Evolutionary conservation across 2,888 invertebrate genomes (phyloP).

Genomic region (Harpalus rubripes): DNA sequence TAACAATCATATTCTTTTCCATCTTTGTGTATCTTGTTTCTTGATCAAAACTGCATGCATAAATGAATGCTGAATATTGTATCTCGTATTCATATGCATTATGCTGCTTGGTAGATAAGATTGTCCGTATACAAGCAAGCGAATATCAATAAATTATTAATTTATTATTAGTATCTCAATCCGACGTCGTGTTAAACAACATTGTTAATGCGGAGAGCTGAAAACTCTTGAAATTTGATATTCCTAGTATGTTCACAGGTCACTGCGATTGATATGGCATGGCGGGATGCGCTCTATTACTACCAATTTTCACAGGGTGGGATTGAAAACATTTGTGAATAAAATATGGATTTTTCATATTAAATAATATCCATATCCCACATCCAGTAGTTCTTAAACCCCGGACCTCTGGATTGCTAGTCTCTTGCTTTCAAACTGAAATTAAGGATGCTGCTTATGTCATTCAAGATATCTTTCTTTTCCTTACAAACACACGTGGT

Average conservation of each 20-base stretch:
- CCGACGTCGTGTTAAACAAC: slow-evolving; percentile 52
- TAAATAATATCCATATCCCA: no score
- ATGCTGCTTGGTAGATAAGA: background rate
- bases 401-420: no score
- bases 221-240: slow-evolving; percentile 61
- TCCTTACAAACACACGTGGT: no score
- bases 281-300: slow-evolving; percentile 48
- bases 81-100: background rate
- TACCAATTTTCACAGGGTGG: slow-evolving; percentile 47
- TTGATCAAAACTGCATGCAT: background rate
- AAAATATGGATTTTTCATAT: no score
- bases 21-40: background rate
- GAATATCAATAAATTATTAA: slow-evolving; percentile 52
- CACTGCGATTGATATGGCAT: slow-evolving; percentile 47
- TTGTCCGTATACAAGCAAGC: slow-evolving; percentile 12
- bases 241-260: slow-evolving; percentile 54
- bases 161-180: slow-evolving; percentile 57
- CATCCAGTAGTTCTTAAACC: no score
- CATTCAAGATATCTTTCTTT: no score
- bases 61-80: slow-evolving; percentile 17
- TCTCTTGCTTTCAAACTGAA: no score
- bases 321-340: background rate
- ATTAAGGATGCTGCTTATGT: no score
- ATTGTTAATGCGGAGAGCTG: slow-evolving; percentile 52
- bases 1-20: background rate